Evolutionary conservation across 1,140 invertebrate species (phyloP).

Genomic region (Mamestra configurata): DNA sequence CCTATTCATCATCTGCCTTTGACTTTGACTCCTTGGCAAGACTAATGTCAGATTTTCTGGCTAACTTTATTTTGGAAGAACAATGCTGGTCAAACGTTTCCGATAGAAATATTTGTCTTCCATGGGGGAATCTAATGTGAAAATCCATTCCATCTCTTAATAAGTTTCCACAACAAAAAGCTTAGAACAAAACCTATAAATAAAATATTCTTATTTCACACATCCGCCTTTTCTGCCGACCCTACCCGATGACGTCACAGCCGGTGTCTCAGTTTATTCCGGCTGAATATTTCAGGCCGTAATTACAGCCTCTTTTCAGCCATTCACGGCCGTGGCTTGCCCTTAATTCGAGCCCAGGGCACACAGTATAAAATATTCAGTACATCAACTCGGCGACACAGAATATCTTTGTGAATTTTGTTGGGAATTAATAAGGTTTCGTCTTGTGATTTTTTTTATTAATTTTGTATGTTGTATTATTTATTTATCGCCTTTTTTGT

Average conservation of each 20-base stretch:
- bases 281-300: constrained; percentile 76
- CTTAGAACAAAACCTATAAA: neutral
- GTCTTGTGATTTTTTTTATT: neutral
- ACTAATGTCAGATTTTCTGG: too few species aligned
- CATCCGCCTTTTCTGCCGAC: constrained; percentile 42
- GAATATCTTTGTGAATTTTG: neutral
- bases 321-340: constrained; percentile 57
- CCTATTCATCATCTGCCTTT: too few species aligned
- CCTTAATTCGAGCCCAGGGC: constrained; percentile 64
- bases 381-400: constrained; percentile 8
- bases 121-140: too few species aligned
- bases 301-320: constrained; percentile 74
- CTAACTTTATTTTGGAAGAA: too few species aligned
- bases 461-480: neutral
- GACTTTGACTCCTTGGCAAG: too few species aligned
- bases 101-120: too few species aligned
- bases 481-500: neutral
- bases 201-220: neutral
- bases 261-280: constrained; percentile 64
- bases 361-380: constrained; percentile 44
- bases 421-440: neutral
- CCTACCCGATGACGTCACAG: constrained; percentile 66
- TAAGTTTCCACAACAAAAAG: neutral
- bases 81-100: too few species aligned
- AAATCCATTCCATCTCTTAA: too few species aligned